Evolutionary conservation across 30 jellyfish, hydroid and myxozoan species (phyloP).

Genomic region (Turritopsis dohrnii): DNA sequence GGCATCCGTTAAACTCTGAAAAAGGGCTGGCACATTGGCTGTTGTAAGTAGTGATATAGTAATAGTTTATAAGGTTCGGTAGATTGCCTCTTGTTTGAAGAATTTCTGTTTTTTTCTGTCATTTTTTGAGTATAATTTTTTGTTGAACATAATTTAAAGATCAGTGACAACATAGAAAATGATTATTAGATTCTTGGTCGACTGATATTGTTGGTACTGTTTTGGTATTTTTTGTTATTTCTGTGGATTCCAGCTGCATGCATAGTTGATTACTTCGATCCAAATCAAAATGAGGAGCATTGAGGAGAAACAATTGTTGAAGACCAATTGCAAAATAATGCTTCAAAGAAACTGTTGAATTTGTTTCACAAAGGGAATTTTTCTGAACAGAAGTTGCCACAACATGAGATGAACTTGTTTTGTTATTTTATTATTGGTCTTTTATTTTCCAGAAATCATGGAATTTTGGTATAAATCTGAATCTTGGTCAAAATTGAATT

Average conservation of each 20-base stretch:
- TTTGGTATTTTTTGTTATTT: conserved; percentile 53
- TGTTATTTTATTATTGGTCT: too few relatives aligned
- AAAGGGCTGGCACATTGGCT: too few relatives aligned
- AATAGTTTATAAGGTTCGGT: too few relatives aligned
- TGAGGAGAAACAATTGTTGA: conserved; percentile 1
- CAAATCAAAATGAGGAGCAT: conserved; percentile 21
- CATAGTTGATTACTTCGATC: conserved; percentile 39
- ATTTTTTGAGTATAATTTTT: too few relatives aligned
- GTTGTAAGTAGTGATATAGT: too few relatives aligned
- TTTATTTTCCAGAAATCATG: too few relatives aligned
- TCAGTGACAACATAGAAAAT: background rate
- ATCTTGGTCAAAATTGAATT: too few relatives aligned
- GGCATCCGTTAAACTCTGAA: too few relatives aligned
- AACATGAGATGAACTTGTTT: background rate
- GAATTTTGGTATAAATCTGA: too few relatives aligned
- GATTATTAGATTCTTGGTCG: conserved; percentile 67
- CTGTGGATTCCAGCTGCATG: conserved; percentile 90
- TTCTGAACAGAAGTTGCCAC: background rate
- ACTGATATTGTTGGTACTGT: conserved; percentile 79
- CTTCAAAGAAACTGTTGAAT: background rate
- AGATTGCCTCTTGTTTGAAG: too few relatives aligned
- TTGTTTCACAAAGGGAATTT: background rate
- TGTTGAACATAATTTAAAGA: too few relatives aligned
- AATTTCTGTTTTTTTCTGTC: too few relatives aligned
- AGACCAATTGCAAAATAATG: background rate